phyloP scores from a whole-genome alignment of 2,113 vertebrate genomes.

The Monarcha castaneiventris region DNA sequence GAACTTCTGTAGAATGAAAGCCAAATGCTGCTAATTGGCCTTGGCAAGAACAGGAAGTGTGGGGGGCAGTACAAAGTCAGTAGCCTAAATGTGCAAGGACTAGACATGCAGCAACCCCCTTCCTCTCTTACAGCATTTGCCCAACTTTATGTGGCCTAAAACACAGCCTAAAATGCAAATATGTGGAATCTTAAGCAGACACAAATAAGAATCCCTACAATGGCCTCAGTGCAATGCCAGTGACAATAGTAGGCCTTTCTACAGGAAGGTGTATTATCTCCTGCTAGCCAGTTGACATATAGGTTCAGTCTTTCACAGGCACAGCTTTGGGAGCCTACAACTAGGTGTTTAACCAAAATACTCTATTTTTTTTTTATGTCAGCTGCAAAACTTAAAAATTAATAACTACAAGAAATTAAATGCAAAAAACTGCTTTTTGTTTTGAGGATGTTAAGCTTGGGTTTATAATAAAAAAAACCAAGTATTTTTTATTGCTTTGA shows the following conservation, averaged over 20 bases:
- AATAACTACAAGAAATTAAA: background rate
- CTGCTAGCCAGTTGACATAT: background rate
- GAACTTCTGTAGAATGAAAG: background rate
- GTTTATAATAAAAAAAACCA: background rate
- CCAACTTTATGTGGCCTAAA: background rate
- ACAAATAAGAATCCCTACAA: background rate
- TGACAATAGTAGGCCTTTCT: background rate
- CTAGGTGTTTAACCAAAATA: background rate
- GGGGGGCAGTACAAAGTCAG: background rate
- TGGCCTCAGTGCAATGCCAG: fast-evolving
- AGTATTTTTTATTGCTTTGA: background rate
- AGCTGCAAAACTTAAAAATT: background rate
- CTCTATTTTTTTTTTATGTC: background rate
- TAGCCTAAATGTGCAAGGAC: background rate
- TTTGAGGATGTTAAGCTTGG: background rate
- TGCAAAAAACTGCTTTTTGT: background rate
- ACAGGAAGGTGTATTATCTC: background rate
- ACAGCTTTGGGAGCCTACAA: background rate
- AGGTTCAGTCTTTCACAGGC: background rate
- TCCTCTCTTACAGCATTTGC: background rate
- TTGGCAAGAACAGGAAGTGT: background rate
- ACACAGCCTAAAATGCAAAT: background rate
- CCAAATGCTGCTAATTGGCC: conserved; percentile 19
- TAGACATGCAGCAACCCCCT: background rate
- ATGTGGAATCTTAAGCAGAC: background rate